Conservation (phyloP, 2,888 invertebrate species). For the Pandemis heparana region DNA sequence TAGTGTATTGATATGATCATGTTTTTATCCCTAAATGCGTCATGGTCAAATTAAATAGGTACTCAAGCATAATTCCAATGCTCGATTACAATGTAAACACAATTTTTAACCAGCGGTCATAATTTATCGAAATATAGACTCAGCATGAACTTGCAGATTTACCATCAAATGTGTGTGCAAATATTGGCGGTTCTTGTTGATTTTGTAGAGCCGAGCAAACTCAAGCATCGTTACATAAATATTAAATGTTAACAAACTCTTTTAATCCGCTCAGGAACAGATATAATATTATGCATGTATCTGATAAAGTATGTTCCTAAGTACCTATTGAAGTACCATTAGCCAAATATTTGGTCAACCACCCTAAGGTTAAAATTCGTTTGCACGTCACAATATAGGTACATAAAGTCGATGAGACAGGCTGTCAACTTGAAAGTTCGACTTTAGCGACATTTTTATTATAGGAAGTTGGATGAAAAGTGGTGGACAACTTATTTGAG, state of each 20-base stretch:
- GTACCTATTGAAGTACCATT: too few relatives aligned
- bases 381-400: too few relatives aligned
- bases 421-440: too few relatives aligned
- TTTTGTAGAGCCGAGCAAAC: neutral
- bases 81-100: slow-evolving; percentile 7
- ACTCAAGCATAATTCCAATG: neutral
- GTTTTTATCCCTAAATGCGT: slow-evolving; percentile 15
- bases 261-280: neutral
- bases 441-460: too few relatives aligned
- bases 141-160: neutral
- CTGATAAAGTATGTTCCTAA: neutral
- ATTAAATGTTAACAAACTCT: neutral
- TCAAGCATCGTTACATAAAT: neutral
- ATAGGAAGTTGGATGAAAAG: too few relatives aligned
- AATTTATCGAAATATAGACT: neutral
- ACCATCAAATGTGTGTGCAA: slow-evolving; percentile 13
- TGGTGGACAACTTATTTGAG: too few relatives aligned
- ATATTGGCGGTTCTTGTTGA: slow-evolving; percentile 8
- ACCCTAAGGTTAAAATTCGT: too few relatives aligned
- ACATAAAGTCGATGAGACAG: too few relatives aligned
- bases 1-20: slow-evolving; percentile 8
- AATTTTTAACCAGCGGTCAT: neutral
- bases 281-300: neutral
- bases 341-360: too few relatives aligned
- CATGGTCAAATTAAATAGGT: slow-evolving; percentile 8